A percentile compares a stretch with the other conserved stretches of the same genome.
phyloP scores from a whole-genome alignment of 2,113 vertebrate genomes.

The Mormyrus lacerda region DNA sequence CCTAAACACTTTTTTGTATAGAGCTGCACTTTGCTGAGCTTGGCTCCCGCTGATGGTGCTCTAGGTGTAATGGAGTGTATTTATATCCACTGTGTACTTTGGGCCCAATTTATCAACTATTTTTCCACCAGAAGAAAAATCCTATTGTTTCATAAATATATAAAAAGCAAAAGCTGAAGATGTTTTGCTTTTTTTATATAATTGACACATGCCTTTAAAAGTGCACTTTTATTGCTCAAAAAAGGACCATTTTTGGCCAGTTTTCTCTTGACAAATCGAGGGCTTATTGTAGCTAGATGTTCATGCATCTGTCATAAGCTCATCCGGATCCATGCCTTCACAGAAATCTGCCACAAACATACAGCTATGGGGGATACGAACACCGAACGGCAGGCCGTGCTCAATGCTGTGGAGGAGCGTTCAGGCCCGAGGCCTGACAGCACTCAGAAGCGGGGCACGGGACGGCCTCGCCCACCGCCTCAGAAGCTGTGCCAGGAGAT shows the following conservation, averaged over 20 bases:
- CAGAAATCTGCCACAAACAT: background rate
- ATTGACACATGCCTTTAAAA: background rate
- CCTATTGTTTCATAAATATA: background rate
- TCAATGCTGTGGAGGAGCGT: background rate
- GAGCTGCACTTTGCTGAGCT: background rate
- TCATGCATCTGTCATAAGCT: background rate
- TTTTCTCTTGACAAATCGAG: background rate
- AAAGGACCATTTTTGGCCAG: background rate
- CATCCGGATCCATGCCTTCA: background rate
- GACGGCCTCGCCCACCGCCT: conserved; percentile 26
- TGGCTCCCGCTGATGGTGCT: background rate
- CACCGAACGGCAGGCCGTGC: background rate
- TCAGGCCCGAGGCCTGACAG: background rate
- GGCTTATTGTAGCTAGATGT: background rate
- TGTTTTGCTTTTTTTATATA: background rate
- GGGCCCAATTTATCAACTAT: background rate
- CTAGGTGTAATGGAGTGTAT: background rate
- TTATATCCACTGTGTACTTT: background rate
- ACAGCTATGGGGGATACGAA: background rate
- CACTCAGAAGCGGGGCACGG: background rate
- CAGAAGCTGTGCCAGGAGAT: conserved; percentile 58
- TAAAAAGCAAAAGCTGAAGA: background rate
- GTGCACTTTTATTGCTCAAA: background rate
- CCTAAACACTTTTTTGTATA: background rate
- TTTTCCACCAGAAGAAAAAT: background rate